These are phyloP conservation scores for Scolopax bukidnonensis DNA, from an alignment of 2,797 vertebrate species.

Conservation along the genomic window DNA sequence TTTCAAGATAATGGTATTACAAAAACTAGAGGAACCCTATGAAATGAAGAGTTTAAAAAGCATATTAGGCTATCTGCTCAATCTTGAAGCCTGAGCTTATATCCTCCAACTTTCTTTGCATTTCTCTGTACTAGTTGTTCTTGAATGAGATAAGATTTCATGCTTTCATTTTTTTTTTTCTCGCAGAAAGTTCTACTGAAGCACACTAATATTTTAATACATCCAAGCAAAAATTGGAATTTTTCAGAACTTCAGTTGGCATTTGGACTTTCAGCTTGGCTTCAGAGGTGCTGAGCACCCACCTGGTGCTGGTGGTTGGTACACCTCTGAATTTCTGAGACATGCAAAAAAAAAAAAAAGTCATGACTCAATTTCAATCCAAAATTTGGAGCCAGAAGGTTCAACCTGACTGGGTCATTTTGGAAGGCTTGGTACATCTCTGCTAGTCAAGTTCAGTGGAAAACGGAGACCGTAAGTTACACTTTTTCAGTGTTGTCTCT, in stretches of 20 bases:
- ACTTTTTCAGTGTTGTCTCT: not conserved
- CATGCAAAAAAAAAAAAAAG: too few species aligned
- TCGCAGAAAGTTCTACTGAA: not conserved
- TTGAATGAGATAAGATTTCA: not conserved
- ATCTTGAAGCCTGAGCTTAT: not conserved
- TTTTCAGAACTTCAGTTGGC: not conserved
- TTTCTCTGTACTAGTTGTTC: not conserved
- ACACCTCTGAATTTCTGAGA: not conserved
- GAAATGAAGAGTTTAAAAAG: not conserved
- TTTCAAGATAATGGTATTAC: not conserved
- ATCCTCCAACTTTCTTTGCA: not conserved
- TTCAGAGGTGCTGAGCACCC: not conserved
- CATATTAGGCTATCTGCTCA: not conserved
- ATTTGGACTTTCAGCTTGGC: not conserved
- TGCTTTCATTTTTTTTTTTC: not conserved
- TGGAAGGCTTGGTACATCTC: not conserved
- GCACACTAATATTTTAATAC: not conserved
- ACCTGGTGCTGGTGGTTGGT: not conserved
- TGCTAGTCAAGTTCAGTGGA: not conserved
- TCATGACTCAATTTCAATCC: not conserved
- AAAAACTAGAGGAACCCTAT: not conserved
- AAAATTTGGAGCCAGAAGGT: not conserved
- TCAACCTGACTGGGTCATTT: not conserved
- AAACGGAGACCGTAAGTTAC: not conserved
- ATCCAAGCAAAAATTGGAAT: not conserved